These are phyloP conservation scores for Cettia cetti DNA, from an alignment of 2,113 vertebrate genomes.

Conservation along the genomic window DNA sequence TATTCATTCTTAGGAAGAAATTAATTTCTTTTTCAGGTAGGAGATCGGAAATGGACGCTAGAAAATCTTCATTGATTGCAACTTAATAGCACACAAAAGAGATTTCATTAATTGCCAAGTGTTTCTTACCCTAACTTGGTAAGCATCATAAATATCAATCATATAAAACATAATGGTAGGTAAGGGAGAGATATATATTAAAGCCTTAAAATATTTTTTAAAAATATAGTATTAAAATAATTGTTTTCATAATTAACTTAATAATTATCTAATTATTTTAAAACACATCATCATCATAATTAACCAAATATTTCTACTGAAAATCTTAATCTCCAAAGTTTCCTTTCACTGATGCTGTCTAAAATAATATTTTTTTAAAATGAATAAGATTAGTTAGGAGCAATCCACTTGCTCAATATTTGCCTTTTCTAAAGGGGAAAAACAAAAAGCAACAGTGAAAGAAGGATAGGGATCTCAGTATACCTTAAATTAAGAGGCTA, in stretches of 20 bases:
- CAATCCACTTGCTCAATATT: neutral
- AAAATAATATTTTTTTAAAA: neutral
- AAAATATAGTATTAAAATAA: neutral
- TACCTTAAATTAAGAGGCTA: neutral
- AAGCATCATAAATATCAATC: neutral
- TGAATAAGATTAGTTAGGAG: neutral
- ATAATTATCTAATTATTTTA: neutral
- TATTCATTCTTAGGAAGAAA: neutral
- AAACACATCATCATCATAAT: no score
- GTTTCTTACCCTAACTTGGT: neutral
- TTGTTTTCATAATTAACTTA: neutral
- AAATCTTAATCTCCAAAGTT: neutral
- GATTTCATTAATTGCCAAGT: neutral
- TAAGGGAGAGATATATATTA: neutral
- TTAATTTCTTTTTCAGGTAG: neutral
- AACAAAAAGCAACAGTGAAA: neutral
- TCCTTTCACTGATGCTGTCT: neutral
- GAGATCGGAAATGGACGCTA: neutral
- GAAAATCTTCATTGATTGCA: neutral
- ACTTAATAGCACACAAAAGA: neutral
- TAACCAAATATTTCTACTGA: neutral
- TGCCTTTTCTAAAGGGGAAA: neutral
- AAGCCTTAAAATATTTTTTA: accelerated
- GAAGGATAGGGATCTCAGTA: neutral
- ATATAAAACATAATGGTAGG: neutral